These are phyloP conservation scores for Phrixothrix hirtus DNA, from an alignment of 2,888 invertebrate genomes.

Conservation along the genomic window DNA sequence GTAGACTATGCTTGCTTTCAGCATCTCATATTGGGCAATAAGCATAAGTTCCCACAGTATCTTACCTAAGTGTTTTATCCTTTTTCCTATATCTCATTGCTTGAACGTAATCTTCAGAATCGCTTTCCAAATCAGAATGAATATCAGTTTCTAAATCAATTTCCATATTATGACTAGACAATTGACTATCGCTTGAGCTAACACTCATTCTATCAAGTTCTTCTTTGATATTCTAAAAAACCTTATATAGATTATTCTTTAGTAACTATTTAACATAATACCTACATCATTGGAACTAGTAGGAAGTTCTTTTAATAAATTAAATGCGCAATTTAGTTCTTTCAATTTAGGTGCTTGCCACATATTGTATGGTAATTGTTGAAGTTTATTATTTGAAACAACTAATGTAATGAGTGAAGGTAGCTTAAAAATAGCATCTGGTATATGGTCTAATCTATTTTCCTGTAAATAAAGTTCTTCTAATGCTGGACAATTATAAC, in stretches of 20 bases:
- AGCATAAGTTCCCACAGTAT: too few species aligned
- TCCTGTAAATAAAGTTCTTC: conserved; percentile 93
- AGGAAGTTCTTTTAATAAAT: conserved; percentile 79
- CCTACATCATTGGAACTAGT: conserved; percentile 59
- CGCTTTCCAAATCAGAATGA: conserved; percentile 48
- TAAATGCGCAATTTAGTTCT: conserved; percentile 88
- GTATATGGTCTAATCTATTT: conserved; percentile 82
- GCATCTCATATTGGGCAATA: background rate
- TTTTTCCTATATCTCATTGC: conserved; percentile 51
- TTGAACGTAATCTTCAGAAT: conserved; percentile 46
- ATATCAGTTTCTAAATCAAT: conserved; percentile 47
- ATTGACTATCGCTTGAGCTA: conserved; percentile 55
- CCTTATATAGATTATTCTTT: too few species aligned
- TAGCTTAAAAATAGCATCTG: conserved; percentile 79
- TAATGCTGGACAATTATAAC: conserved; percentile 75
- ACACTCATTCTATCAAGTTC: conserved; percentile 53
- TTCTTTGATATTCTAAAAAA: conserved; percentile 45
- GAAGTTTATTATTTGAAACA: conserved; percentile 92
- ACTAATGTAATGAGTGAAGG: conserved; percentile 81
- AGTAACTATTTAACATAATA: too few species aligned
- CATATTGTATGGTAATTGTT: conserved; percentile 77
- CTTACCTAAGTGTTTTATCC: conserved; percentile 52
- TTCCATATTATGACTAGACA: conserved; percentile 53
- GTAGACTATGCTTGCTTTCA: too few species aligned
- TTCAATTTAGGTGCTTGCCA: conserved; percentile 86